Conservation (phyloP, 2,113 vertebrate genomes). For the Gnathonemus longibarbis region DNA sequence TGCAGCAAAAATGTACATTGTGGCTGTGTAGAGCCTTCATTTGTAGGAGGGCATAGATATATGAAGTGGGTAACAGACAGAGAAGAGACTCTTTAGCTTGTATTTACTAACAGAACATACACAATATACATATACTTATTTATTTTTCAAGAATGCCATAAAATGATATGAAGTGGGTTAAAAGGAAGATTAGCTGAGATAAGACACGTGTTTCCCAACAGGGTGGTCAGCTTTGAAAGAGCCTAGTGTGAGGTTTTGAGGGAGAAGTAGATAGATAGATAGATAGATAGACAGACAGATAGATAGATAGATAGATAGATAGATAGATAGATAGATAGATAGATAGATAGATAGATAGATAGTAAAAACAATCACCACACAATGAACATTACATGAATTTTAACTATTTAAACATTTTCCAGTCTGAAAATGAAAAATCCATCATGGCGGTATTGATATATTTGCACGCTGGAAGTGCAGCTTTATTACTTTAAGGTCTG, state of each 20-base stretch:
- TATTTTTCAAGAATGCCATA: neutral
- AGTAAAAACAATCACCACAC: no score
- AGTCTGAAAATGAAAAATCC: neutral
- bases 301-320: neutral
- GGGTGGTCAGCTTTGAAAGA: neutral
- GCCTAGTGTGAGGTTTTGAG: neutral
- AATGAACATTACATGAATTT: neutral
- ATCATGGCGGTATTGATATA: neutral
- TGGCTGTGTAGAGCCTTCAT: neutral
- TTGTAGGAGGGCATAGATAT: neutral
- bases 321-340: neutral
- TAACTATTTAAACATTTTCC: neutral
- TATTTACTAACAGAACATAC: neutral
- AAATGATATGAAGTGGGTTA: neutral
- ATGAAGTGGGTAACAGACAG: neutral
- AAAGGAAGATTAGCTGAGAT: neutral
- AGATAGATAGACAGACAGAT: neutral
- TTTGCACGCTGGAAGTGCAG: neutral
- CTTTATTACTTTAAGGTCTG: neutral
- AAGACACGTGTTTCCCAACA: neutral
- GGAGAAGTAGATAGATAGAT: neutral
- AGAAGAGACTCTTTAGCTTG: neutral
- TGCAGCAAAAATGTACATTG: neutral
- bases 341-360: neutral
- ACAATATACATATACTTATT: neutral